Conservation (phyloP, 2,888 invertebrate genomes). For the Polyploca ridens region DNA sequence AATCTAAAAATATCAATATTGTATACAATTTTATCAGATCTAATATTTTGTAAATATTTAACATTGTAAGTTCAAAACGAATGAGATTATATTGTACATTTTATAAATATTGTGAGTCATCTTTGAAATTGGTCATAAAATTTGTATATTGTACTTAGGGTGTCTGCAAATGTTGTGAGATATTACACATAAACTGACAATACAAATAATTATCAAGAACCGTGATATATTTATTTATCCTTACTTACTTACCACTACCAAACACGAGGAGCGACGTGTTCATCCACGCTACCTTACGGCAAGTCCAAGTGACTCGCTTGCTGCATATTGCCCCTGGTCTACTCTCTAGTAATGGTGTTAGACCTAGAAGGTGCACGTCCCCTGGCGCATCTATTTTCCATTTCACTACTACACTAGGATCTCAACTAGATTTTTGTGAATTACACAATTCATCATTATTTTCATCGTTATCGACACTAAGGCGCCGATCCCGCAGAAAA, state of each 20-base stretch:
- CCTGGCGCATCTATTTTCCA: no score
- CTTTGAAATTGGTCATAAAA: slow-evolving; percentile 74
- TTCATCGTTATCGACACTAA: no score
- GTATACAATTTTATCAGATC: slow-evolving; percentile 83
- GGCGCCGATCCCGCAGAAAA: no score
- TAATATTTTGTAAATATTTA: slow-evolving; percentile 84
- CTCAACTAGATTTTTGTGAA: no score
- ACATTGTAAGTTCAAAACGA: slow-evolving; percentile 75
- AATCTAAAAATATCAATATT: slow-evolving; percentile 77
- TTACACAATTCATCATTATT: no score
- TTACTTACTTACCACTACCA: neutral
- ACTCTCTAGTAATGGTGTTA: no score
- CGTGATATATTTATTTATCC: slow-evolving; percentile 29
- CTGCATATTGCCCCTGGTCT: no score
- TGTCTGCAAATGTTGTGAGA: slow-evolving; percentile 81
- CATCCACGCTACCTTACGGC: no score
- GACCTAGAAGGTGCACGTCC: no score
- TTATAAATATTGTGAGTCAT: slow-evolving; percentile 82
- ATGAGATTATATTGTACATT: slow-evolving; percentile 85
- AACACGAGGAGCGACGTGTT: neutral
- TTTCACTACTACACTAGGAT: no score
- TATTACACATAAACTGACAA: slow-evolving; percentile 82
- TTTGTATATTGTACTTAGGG: slow-evolving; percentile 79
- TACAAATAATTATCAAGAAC: slow-evolving; percentile 76
- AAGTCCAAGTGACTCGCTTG: no score